These are phyloP conservation scores for Drosophila quinaria DNA, from an alignment of 2,888 invertebrate species.

Conservation along the genomic window DNA sequence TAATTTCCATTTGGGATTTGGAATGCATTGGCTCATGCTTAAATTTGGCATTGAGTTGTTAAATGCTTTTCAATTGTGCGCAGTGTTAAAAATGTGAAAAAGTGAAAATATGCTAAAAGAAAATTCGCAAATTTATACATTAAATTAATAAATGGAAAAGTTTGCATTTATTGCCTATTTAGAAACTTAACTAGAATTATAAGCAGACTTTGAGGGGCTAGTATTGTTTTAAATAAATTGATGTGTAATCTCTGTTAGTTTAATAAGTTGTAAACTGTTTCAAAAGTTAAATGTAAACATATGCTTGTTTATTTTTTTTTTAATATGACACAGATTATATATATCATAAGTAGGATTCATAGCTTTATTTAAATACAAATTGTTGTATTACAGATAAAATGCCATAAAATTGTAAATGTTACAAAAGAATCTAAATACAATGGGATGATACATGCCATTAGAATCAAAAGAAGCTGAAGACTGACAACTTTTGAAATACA, in stretches of 20 bases:
- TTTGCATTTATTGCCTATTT: too few relatives aligned
- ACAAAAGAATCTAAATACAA: constrained; percentile 13
- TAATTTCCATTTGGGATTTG: constrained; percentile 48
- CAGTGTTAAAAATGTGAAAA: constrained; percentile 10
- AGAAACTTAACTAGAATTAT: neutral
- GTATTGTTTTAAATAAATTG: neutral
- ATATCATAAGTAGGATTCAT: neutral
- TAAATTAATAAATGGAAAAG: neutral
- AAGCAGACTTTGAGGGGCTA: neutral
- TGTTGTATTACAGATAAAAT: constrained; percentile 15
- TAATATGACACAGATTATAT: too few relatives aligned
- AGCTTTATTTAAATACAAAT: neutral
- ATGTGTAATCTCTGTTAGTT: neutral
- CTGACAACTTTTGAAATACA: constrained; percentile 26
- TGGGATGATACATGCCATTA: constrained; percentile 26
- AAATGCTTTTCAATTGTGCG: constrained; percentile 32
- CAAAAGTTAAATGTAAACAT: neutral
- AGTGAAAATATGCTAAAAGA: constrained; percentile 1
- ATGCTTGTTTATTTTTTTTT: neutral
- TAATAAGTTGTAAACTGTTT: neutral
- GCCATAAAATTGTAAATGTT: constrained; percentile 21
- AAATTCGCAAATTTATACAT: neutral
- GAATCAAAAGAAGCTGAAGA: constrained; percentile 17
- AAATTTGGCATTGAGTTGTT: constrained; percentile 59
- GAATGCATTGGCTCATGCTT: constrained; percentile 70